A percentile compares a stretch with the other conserved stretches of the same genome.
These are phyloP conservation scores for Thryonomys swinderianus DNA, from an alignment of 2,113 vertebrate genomes.

Conservation along the genomic window DNA sequence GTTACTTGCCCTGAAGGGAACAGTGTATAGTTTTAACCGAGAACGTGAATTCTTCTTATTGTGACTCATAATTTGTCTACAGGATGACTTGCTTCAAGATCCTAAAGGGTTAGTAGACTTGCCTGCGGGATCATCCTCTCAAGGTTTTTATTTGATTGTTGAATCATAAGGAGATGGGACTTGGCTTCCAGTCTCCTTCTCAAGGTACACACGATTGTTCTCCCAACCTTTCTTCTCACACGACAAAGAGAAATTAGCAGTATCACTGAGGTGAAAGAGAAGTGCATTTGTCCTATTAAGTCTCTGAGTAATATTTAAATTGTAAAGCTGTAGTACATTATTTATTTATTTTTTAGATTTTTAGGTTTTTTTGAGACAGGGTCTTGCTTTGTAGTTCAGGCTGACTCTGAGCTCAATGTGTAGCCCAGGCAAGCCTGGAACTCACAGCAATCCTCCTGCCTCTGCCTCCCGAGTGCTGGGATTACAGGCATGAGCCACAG, in stretches of 20 bases:
- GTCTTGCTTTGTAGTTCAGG: too few species aligned
- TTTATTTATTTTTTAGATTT: constrained; percentile 63
- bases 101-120: constrained; percentile 10
- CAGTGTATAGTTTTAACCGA: constrained; percentile 18
- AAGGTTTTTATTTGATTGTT: constrained; percentile 41
- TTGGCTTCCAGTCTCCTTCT: not conserved
- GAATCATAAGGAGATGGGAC: constrained; percentile 39
- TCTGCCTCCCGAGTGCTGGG: too few species aligned
- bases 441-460: too few species aligned
- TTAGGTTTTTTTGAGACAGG: too few species aligned
- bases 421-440: too few species aligned
- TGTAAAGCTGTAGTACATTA: not conserved
- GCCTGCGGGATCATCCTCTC: constrained; percentile 33
- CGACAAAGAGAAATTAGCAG: constrained; percentile 3
- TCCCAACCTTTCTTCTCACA: not conserved
- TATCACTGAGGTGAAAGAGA: not conserved
- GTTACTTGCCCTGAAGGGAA: constrained; percentile 32
- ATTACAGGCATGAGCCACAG: too few species aligned
- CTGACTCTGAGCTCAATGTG: too few species aligned
- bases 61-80: not conserved
- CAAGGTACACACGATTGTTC: not conserved
- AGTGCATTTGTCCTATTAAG: not conserved
- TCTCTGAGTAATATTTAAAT: not conserved
- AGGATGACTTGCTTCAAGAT: not conserved
- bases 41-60: not conserved